Conservation (phyloP, 2,797 vertebrate species). For the Coregonus ussuriensis region DNA sequence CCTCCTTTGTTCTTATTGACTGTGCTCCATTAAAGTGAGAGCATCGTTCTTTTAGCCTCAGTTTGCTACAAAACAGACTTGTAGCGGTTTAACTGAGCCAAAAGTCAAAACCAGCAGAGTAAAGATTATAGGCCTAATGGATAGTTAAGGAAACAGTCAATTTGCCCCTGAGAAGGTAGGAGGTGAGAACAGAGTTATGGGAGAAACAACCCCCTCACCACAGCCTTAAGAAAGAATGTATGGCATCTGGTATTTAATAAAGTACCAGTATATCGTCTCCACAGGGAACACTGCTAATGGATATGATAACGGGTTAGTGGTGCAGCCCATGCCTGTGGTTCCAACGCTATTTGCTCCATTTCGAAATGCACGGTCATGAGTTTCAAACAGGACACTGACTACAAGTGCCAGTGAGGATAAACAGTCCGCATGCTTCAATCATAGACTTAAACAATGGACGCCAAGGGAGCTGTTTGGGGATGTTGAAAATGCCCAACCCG, state of each 20-base stretch:
- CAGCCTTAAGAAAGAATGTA: slow-evolving; percentile 1
- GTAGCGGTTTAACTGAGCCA: neutral
- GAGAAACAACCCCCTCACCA: neutral
- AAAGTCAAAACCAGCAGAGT: neutral
- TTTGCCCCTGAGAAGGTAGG: neutral
- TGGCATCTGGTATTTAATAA: neutral
- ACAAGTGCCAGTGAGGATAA: neutral
- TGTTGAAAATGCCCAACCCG: neutral
- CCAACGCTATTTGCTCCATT: no score
- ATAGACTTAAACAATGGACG: neutral
- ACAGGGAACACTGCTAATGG: neutral
- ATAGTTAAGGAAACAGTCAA: neutral
- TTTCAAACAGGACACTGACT: neutral
- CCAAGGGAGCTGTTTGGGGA: neutral
- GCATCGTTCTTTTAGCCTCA: neutral
- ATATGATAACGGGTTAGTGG: neutral
- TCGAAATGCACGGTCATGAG: no score
- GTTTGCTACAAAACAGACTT: neutral
- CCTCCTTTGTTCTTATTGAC: neutral
- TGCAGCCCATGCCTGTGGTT: neutral
- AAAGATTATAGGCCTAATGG: neutral
- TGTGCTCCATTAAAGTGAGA: neutral
- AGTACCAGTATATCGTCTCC: neutral
- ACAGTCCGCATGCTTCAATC: neutral
- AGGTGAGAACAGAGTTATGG: neutral